A percentile compares a stretch with the other conserved stretches of the same genome.
These are phyloP conservation scores for Spodoptera exigua DNA, from an alignment of 2,888 invertebrate species.

Conservation along the genomic window DNA sequence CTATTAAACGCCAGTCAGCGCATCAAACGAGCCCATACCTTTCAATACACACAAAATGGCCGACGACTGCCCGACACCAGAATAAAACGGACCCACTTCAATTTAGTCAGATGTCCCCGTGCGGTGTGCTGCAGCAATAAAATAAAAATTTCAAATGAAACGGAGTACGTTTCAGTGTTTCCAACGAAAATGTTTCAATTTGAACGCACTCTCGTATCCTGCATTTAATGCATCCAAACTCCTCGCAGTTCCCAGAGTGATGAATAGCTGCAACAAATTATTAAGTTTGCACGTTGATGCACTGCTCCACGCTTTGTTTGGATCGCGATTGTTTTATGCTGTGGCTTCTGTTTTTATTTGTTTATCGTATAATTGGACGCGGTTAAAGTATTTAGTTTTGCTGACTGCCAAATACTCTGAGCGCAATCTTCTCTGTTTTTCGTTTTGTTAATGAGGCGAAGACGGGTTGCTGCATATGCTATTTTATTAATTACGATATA, in stretches of 20 bases:
- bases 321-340: conserved; percentile 40
- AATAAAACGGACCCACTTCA: conserved; percentile 47
- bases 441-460: conserved; percentile 6
- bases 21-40: conserved; percentile 24
- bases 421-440: conserved; percentile 23
- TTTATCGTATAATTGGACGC: conserved; percentile 48
- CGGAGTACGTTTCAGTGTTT: conserved; percentile 54
- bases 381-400: conserved; percentile 48
- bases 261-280: conserved; percentile 49
- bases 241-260: conserved; percentile 48
- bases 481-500: too few species aligned
- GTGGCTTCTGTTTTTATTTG: conserved; percentile 52
- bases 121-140: conserved; percentile 42
- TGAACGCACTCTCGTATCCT: conserved; percentile 49
- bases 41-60: conserved; percentile 27
- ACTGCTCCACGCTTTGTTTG: conserved; percentile 49
- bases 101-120: conserved; percentile 50
- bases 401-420: conserved; percentile 29
- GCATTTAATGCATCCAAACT: conserved; percentile 56
- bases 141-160: conserved; percentile 59
- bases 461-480: not conserved
- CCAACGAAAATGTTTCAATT: conserved; percentile 59
- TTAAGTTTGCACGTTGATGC: conserved; percentile 53
- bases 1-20: conserved; percentile 19
- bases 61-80: conserved; percentile 23